These are phyloP conservation scores for Nomada fabriciana DNA, from an alignment of 2,888 invertebrate species.

Conservation along the genomic window DNA sequence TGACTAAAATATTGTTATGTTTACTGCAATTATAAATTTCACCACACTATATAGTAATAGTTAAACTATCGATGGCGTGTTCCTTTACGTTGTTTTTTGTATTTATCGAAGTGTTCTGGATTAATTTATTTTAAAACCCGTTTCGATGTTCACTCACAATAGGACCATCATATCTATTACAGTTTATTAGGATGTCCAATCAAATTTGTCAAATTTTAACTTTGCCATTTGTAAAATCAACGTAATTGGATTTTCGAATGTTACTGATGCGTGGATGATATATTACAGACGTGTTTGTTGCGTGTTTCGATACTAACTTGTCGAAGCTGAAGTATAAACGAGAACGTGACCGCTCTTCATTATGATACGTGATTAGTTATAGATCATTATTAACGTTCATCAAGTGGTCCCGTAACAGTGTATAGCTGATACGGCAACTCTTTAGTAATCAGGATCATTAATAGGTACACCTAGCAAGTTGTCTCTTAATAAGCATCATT, in stretches of 20 bases:
- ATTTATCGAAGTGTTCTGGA: no score
- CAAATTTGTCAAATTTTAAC: no score
- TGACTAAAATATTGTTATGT: no score
- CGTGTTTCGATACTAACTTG: slow-evolving; percentile 43
- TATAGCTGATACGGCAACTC: neutral
- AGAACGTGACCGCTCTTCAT: slow-evolving; percentile 32
- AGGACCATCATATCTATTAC: no score
- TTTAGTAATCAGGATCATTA: slow-evolving; percentile 20
- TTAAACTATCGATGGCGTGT: no score
- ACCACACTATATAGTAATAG: no score
- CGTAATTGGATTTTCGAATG: neutral
- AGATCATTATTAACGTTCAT: slow-evolving; percentile 64
- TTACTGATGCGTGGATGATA: neutral
- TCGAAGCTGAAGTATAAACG: slow-evolving; percentile 43
- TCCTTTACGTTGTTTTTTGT: no score
- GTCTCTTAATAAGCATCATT: neutral
- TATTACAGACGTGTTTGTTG: slow-evolving; percentile 5
- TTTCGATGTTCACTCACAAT: no score
- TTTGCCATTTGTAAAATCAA: no score
- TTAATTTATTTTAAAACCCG: no score
- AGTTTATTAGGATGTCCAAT: no score
- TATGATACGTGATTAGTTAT: slow-evolving; percentile 61
- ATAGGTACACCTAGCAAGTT: neutral
- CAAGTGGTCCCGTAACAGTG: slow-evolving; percentile 17
- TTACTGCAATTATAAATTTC: no score